Evolutionary conservation across 2,797 vertebrate species (phyloP).

Genomic region (Sarcoramphus papa): DNA sequence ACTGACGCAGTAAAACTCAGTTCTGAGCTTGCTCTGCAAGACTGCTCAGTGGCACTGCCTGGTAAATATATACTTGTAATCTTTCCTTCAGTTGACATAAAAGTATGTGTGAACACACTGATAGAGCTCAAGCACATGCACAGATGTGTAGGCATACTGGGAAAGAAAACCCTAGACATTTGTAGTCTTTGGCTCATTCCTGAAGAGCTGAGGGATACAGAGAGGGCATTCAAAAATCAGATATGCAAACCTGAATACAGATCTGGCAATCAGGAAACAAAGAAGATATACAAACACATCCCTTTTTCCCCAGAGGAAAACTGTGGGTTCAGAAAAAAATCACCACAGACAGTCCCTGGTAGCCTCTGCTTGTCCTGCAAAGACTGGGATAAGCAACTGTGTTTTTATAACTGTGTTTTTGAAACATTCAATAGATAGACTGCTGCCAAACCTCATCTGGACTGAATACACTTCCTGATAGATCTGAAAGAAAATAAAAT

Average conservation of each 20-base stretch:
- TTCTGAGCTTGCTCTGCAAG: neutral
- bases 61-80: neutral
- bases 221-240: neutral
- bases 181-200: neutral
- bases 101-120: neutral
- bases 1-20: neutral
- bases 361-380: constrained; percentile 5
- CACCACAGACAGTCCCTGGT: neutral
- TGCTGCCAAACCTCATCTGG: constrained; percentile 35
- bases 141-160: neutral
- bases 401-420: constrained; percentile 21
- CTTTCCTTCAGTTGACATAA: neutral
- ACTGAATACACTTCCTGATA: neutral
- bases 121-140: neutral
- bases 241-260: neutral
- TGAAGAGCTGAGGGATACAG: neutral
- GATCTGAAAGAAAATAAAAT: constrained; percentile 13
- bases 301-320: neutral
- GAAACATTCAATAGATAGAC: neutral
- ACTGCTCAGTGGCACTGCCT: neutral
- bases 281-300: neutral
- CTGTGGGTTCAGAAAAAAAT: neutral
- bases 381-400: neutral
- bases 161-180: neutral
- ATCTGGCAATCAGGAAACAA: neutral